Base-by-base conservation (phyloP, 1,140 invertebrate genomes). In the Zaprionus ornatus region DNA sequence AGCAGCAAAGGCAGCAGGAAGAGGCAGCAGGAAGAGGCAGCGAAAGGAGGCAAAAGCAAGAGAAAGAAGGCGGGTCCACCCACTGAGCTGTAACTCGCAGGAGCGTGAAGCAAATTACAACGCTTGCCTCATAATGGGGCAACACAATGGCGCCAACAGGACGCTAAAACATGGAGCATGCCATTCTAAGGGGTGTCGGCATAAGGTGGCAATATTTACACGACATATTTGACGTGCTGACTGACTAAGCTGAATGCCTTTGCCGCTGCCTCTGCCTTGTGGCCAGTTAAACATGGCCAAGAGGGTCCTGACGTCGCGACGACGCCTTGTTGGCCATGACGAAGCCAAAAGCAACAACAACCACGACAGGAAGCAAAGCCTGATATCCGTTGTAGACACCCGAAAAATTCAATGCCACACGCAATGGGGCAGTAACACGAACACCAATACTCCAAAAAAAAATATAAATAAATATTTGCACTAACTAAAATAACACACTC, bases 161-260 rank as follows among this genome's bases (percentile, higher is more conserved):
- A 75, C 76, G 19, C 19, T 50, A 9, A 50, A 50, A 40, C 15
- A n/a, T 29, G 60, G 42, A 55, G 50, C 60, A 60, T 48, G 64
- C 40, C 64, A 48, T 48, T 10, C 10, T 19, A 50, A 21, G 19
- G 61, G 37, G 32, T 40, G 19, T 61, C 7, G n/a, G 64, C 50
- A 32, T 74, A 59, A 84, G 77, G 80, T 84, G 85, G 80, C 80
- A 80, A 74, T 71, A 80, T 84, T 90, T 80, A 90, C 81, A 87
- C 85, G 78, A 78, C 69, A 71, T 79, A 70, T 67, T 85, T 75
- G 60, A 71, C 57, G 59, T 80, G 62, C 74, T 62, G 55, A 40
- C 55, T 64, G 72, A 62, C 72, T 79, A 63, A 79, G 74, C 57
- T 78, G 70, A 74, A 55, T 29, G 29, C 70, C 42, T 48, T 17